Percentiles rank a stretch among this genome's conserved stretches.
These are phyloP conservation scores for Heliothis peltigera DNA, from an alignment of 2,888 invertebrate species.

Conservation along the genomic window DNA sequence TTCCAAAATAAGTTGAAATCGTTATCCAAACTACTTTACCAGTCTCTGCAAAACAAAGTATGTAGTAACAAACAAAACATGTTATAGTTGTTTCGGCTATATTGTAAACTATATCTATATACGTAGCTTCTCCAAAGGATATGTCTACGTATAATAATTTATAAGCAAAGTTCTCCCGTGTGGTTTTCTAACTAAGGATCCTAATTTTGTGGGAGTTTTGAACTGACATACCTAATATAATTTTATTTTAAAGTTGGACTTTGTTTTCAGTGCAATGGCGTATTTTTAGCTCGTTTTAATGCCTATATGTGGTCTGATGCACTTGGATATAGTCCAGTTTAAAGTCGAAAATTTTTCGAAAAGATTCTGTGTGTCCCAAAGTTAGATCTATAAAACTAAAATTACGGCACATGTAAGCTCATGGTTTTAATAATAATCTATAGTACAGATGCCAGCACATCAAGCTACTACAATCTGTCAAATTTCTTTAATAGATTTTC, in stretches of 20 bases:
- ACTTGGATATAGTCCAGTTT: neutral
- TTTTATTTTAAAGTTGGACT: conserved; percentile 35
- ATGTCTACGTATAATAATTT: conserved; percentile 64
- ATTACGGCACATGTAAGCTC: too few relatives aligned
- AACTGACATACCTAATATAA: conserved; percentile 45
- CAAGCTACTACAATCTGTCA: too few relatives aligned
- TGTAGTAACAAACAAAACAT: conserved; percentile 48
- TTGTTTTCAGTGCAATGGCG: neutral
- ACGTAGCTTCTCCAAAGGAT: conserved; percentile 61
- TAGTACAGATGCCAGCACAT: too few relatives aligned
- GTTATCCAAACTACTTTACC: conserved; percentile 40
- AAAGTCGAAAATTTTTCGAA: neutral
- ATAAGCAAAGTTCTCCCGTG: conserved; percentile 64
- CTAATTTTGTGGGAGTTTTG: conserved; percentile 60
- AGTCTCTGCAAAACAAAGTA: conserved; percentile 39
- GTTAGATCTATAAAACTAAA: too few relatives aligned
- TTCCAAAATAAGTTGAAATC: conserved; percentile 51
- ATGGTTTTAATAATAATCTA: too few relatives aligned
- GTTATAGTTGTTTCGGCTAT: conserved; percentile 33
- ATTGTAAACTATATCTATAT: conserved; percentile 40
- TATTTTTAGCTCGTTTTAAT: neutral
- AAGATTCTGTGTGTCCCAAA: too few relatives aligned
- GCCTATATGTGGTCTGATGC: neutral
- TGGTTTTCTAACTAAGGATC: conserved; percentile 64
- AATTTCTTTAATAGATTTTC: too few relatives aligned